Percentiles rank a stretch among this genome's conserved stretches.
Conservation (phyloP, 2,113 vertebrate species). For the Nannobrachium achirus region DNA sequence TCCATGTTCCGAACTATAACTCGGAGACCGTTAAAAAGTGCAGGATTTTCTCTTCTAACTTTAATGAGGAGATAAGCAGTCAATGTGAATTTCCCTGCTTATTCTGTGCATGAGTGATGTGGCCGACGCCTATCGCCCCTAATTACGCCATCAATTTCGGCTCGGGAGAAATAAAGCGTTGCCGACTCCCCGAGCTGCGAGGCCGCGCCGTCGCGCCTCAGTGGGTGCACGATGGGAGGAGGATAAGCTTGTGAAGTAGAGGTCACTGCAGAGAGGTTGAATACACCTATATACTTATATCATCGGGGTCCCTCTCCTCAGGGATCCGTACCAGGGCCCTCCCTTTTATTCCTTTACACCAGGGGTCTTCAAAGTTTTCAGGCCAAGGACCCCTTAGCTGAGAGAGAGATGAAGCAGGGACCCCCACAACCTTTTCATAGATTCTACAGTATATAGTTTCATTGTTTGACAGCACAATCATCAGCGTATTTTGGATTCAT, state of each 20-base stretch:
- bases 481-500: too few relatives aligned
- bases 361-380: too few relatives aligned
- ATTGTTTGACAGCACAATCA: too few relatives aligned
- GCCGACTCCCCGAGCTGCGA: conserved; percentile 12
- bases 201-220: conserved; percentile 46
- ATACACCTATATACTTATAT: too few relatives aligned
- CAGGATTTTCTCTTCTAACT: conserved; percentile 57
- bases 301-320: too few relatives aligned
- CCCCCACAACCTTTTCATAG: too few relatives aligned
- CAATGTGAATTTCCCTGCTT: conserved; percentile 54
- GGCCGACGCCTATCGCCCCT: conserved; percentile 56
- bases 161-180: not conserved
- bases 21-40: conserved; percentile 56
- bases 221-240: conserved; percentile 16
- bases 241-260: conserved; percentile 23
- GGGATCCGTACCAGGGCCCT: too few relatives aligned
- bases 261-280: conserved; percentile 29
- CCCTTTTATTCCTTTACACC: too few relatives aligned
- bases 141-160: conserved; percentile 53
- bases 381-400: too few relatives aligned
- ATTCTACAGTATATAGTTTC: too few relatives aligned
- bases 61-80: conserved; percentile 73
- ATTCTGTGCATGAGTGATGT: conserved; percentile 27
- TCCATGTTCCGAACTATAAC: conserved; percentile 47
- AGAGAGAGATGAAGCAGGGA: too few relatives aligned